A percentile compares a stretch with the other conserved stretches of the same genome.
Conservation (phyloP, 2,113 vertebrate genomes). For the Xenopus borealis region DNA sequence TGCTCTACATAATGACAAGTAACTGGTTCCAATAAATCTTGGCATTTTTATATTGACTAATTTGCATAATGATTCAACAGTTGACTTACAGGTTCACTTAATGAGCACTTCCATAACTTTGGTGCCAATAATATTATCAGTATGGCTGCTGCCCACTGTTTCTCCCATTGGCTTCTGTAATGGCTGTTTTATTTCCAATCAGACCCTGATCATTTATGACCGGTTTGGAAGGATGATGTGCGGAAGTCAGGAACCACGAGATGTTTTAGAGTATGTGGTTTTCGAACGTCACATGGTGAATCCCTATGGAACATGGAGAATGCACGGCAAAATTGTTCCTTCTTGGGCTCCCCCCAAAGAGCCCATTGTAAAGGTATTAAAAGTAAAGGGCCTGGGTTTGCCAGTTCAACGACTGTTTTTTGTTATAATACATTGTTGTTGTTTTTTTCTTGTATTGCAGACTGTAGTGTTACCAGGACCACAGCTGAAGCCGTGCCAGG, state of each 20-base stretch:
- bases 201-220: constrained; percentile 90
- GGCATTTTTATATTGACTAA: too few relatives aligned
- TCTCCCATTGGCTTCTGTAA: too few relatives aligned
- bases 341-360: constrained; percentile 79
- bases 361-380: constrained; percentile 79
- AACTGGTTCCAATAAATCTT: too few relatives aligned
- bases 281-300: constrained; percentile 85
- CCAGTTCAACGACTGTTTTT: neutral
- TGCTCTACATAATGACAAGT: too few relatives aligned
- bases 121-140: too few relatives aligned
- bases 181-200: neutral
- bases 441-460: constrained; percentile 62
- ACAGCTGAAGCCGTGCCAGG: constrained; percentile 63
- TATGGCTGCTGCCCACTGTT: too few relatives aligned
- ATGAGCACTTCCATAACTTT: too few relatives aligned
- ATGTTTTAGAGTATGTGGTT: constrained; percentile 89
- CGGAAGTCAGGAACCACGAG: constrained; percentile 81
- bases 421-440: neutral
- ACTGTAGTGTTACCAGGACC: constrained; percentile 86
- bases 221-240: constrained; percentile 90
- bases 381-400: neutral
- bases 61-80: too few relatives aligned
- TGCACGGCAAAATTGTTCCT: constrained; percentile 71
- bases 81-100: too few relatives aligned
- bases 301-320: constrained; percentile 67